Percentiles rank a stretch among this genome's conserved stretches.
These are phyloP conservation scores for Siphamia tubifer DNA, from an alignment of 2,113 vertebrate species.

Conservation along the genomic window DNA sequence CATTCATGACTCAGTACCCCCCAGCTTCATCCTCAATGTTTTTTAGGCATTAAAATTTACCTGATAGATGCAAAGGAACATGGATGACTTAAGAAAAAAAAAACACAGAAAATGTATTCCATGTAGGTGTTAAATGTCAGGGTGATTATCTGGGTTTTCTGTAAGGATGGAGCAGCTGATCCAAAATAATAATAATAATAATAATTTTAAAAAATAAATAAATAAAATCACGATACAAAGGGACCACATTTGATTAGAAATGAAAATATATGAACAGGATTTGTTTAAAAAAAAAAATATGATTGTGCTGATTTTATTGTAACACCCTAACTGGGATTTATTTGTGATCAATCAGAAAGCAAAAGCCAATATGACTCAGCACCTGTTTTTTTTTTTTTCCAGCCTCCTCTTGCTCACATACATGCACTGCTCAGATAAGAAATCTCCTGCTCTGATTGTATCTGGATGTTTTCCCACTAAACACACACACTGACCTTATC, in stretches of 20 bases:
- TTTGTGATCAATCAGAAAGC: slow-evolving; percentile 29
- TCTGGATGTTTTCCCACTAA: neutral
- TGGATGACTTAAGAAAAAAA: slow-evolving; percentile 10
- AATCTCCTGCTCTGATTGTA: neutral
- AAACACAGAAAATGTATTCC: too few relatives aligned
- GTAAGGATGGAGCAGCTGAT: neutral
- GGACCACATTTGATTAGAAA: neutral
- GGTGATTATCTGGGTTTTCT: slow-evolving; percentile 9
- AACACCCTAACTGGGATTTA: too few relatives aligned
- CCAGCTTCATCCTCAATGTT: slow-evolving; percentile 61
- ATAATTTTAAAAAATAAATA: too few relatives aligned
- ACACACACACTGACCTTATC: neutral
- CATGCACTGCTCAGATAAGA: neutral
- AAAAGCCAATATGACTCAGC: slow-evolving; percentile 67
- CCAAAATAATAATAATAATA: too few relatives aligned
- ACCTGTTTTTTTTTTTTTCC: slow-evolving; percentile 30
- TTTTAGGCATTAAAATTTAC: slow-evolving; percentile 54
- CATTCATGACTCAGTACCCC: slow-evolving; percentile 41
- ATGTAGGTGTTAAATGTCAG: neutral
- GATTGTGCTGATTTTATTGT: too few relatives aligned
- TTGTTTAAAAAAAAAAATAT: too few relatives aligned
- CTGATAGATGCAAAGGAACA: neutral
- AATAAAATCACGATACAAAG: too few relatives aligned
- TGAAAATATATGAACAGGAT: too few relatives aligned
- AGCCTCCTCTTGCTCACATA: neutral